Evolutionary conservation across 2,113 vertebrate species (phyloP).

Genomic region (Calyptommatus sinebrachiatus): DNA sequence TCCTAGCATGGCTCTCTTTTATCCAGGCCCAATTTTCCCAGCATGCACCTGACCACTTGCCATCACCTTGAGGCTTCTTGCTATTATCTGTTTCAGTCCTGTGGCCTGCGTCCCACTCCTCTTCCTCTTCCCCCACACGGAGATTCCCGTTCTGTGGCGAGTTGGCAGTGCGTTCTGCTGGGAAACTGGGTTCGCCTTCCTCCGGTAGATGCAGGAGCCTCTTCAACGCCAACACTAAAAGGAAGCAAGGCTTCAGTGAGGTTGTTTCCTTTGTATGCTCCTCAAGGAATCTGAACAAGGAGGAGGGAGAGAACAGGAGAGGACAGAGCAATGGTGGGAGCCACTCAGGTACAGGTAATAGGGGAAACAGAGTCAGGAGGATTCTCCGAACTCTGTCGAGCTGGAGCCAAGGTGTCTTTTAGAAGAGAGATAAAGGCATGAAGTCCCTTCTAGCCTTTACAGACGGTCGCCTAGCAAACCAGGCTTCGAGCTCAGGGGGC

Average conservation of each 20-base stretch:
- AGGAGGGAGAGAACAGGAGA: no score
- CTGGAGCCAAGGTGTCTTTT: no score
- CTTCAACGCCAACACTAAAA: constrained; percentile 78
- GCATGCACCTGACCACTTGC: not conserved
- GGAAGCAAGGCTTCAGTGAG: constrained; percentile 7
- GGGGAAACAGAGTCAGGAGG: not conserved
- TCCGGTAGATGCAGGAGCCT: constrained; percentile 71
- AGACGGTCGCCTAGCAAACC: no score
- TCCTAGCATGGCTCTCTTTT: not conserved
- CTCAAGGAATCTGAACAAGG: no score
- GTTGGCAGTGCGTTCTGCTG: not conserved
- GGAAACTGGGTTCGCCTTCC: constrained; percentile 57
- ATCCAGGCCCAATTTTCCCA: not conserved
- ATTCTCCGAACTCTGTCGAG: not conserved
- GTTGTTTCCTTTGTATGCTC: not conserved
- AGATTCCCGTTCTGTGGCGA: constrained; percentile 29
- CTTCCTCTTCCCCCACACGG: constrained; percentile 24
- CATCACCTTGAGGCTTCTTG: constrained; percentile 6
- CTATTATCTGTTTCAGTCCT: not conserved
- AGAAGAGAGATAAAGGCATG: no score
- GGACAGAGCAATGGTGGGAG: no score
- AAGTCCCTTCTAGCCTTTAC: no score
- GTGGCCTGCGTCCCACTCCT: constrained; percentile 9
- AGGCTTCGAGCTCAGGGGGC: no score
- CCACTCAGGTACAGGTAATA: not conserved